phyloP scores from a whole-genome alignment of 2,888 invertebrate species.

The Gymnocheta viridis region DNA sequence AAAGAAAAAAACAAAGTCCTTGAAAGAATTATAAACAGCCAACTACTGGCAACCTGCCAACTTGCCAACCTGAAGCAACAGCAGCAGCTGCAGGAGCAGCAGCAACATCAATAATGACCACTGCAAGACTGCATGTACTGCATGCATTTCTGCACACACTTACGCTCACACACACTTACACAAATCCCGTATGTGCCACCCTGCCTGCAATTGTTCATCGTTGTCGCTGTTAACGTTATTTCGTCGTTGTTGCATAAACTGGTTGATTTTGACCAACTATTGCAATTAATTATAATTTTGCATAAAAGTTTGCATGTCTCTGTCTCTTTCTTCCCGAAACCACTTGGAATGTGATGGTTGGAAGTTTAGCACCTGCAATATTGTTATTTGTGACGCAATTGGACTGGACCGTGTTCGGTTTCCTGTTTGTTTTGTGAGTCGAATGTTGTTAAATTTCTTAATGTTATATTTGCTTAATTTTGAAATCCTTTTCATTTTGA shows the following conservation, averaged over 20 bases:
- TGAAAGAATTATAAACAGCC: slow-evolving; percentile 7
- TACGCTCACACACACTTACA: no score
- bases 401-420: neutral
- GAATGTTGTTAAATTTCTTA: neutral
- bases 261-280: slow-evolving; percentile 52
- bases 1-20: neutral
- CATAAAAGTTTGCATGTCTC: slow-evolving; percentile 20
- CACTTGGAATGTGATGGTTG: neutral
- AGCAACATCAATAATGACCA: neutral
- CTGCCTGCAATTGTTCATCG: neutral
- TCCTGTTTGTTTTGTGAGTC: neutral
- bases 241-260: slow-evolving; percentile 49
- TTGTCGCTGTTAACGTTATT: slow-evolving; percentile 32
- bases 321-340: neutral
- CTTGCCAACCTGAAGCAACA: slow-evolving; percentile 40
- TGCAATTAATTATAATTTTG: slow-evolving; percentile 61
- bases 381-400: slow-evolving; percentile 15
- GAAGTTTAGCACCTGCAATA: slow-evolving; percentile 29
- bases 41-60: slow-evolving; percentile 40
- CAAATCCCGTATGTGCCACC: neutral
- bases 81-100: neutral
- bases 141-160: no score
- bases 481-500: neutral
- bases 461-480: neutral
- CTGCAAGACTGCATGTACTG: neutral